Evolutionary conservation across 2,113 vertebrate genomes (phyloP).

Genomic region (Anolis sagrei): DNA sequence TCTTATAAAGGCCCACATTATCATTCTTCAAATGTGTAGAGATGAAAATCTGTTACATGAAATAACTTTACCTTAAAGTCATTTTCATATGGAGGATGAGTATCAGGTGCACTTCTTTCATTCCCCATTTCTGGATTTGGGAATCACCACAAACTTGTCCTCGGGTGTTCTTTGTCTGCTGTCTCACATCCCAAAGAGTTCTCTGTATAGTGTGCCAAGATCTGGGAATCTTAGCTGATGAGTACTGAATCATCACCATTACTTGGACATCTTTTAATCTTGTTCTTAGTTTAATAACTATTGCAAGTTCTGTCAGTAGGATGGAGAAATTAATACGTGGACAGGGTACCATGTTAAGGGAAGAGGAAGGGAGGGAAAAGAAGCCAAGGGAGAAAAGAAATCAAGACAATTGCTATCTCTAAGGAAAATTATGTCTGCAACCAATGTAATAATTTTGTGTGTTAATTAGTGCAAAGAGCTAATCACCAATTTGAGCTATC

Average conservation of each 20-base stretch:
- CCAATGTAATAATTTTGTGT: not conserved
- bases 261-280: not conserved
- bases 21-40: no score
- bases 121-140: constrained; percentile 1
- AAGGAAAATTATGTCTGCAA: not conserved
- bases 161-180: not conserved
- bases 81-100: not conserved
- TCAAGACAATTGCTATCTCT: not conserved
- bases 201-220: not conserved
- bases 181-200: not conserved
- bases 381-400: not conserved
- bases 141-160: not conserved
- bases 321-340: no score
- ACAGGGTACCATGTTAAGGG: not conserved
- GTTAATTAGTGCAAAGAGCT: not conserved
- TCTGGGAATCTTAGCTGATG: not conserved
- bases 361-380: not conserved
- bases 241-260: not conserved
- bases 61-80: not conserved
- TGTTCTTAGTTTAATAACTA: not conserved
- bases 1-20: no score
- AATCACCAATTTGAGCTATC: not conserved
- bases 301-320: not conserved
- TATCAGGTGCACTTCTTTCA: not conserved
- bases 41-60: not conserved